phyloP scores from a whole-genome alignment of 1,140 invertebrate species.

The Drosophila suzukii region DNA sequence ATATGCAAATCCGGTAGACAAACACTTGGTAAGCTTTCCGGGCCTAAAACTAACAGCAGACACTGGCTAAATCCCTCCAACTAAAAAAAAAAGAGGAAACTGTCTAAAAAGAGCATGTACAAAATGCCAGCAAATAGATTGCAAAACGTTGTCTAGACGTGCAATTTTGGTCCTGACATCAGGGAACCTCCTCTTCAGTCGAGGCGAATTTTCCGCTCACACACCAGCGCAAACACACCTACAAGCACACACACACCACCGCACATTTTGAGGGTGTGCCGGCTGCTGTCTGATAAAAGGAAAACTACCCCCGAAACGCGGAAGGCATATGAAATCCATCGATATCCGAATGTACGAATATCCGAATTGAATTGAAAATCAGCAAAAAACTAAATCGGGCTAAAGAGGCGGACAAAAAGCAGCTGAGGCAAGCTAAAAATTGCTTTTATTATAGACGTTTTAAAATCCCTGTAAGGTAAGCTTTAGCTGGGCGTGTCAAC shows the following conservation, averaged over 20 bases:
- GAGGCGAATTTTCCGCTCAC: constrained; percentile 45
- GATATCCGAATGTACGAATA: constrained; percentile 29
- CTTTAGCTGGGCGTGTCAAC: constrained; percentile 38
- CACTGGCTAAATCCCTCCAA: constrained; percentile 21
- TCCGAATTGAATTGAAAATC: constrained; percentile 52
- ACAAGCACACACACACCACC: constrained; percentile 21
- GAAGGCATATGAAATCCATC: constrained; percentile 35
- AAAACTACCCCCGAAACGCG: constrained; percentile 72
- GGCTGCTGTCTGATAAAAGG: constrained; percentile 35
- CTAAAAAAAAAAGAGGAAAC: constrained; percentile 16
- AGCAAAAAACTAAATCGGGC: constrained; percentile 64
- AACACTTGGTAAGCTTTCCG: constrained; percentile 38
- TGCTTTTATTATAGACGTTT: constrained; percentile 19
- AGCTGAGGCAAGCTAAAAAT: constrained; percentile 52
- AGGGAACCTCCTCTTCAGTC: constrained; percentile 44
- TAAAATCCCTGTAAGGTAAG: constrained; percentile 50
- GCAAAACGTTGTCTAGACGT: constrained; percentile 66
- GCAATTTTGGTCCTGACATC: constrained; percentile 58
- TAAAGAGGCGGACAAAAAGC: constrained; percentile 25
- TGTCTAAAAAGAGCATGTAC: constrained; percentile 18
- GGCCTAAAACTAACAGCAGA: constrained; percentile 43
- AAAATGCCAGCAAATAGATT: constrained; percentile 55
- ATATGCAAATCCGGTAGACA: constrained; percentile 45
- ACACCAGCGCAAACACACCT: constrained; percentile 16
- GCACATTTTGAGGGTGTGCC: constrained; percentile 68